phyloP scores from a whole-genome alignment of 2,888 invertebrate species.

The Pecten maximus region DNA sequence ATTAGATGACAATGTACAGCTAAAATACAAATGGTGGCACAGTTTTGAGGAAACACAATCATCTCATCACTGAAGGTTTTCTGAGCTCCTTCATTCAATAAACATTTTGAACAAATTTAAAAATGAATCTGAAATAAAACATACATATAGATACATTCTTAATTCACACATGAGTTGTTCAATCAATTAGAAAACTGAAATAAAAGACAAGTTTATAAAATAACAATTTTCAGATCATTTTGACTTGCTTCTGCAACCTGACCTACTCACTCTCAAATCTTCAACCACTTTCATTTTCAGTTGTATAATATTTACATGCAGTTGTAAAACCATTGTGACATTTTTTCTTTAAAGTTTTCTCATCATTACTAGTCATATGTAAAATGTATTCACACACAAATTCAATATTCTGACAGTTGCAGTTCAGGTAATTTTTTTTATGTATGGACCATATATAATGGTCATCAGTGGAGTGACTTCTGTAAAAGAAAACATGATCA shows the following conservation, averaged over 20 bases:
- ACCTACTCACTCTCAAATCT: too few species aligned
- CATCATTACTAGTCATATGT: too few species aligned
- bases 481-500: background rate
- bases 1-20: slow-evolving; percentile 29
- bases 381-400: background rate
- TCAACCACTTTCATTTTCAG: too few species aligned
- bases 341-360: too few species aligned
- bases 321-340: background rate
- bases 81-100: background rate
- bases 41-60: background rate
- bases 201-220: background rate
- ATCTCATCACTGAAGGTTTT: slow-evolving; percentile 12
- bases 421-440: background rate
- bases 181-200: background rate
- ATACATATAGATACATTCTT: too few species aligned
- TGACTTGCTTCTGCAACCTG: too few species aligned
- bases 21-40: slow-evolving; percentile 1
- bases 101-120: background rate
- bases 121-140: background rate
- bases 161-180: background rate
- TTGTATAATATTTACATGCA: too few species aligned
- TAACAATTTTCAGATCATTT: too few species aligned
- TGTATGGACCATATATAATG: background rate
- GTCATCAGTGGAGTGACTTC: background rate
- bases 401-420: background rate